Percentiles rank a stretch among this genome's conserved stretches.
These are phyloP conservation scores for Elgonia sp. DNA, from an alignment of 2,888 invertebrate genomes.

Conservation along the genomic window DNA sequence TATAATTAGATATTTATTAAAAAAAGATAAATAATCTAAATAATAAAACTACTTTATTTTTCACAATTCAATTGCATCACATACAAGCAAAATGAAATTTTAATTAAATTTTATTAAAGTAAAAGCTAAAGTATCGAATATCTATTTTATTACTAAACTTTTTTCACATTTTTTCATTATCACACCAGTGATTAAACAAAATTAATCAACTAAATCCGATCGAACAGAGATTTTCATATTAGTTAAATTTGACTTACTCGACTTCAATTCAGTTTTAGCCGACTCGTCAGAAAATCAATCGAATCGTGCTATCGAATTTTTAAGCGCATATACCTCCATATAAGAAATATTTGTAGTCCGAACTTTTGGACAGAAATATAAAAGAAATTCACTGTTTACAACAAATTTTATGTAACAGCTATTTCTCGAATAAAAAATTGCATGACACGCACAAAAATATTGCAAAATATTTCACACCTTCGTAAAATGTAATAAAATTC, in stretches of 20 bases:
- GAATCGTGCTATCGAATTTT: background rate
- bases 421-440: background rate
- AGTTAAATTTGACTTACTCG: background rate
- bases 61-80: too few relatives aligned
- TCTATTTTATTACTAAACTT: too few relatives aligned
- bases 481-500: constrained; percentile 1
- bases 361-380: background rate
- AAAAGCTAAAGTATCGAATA: too few relatives aligned
- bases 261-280: constrained; percentile 6
- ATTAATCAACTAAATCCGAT: background rate
- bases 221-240: background rate
- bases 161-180: background rate
- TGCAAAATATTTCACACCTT: background rate
- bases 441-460: background rate
- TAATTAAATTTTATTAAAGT: too few relatives aligned
- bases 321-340: background rate
- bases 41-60: too few relatives aligned
- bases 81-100: too few relatives aligned
- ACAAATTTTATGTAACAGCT: constrained; percentile 22
- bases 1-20: too few relatives aligned
- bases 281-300: constrained; percentile 10
- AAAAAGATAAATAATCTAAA: too few relatives aligned
- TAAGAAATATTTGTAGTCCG: background rate
- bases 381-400: constrained; percentile 8
- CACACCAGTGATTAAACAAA: constrained; percentile 2